Evolutionary conservation across 2,113 vertebrate species (phyloP).

Genomic region (Petromus typicus): DNA sequence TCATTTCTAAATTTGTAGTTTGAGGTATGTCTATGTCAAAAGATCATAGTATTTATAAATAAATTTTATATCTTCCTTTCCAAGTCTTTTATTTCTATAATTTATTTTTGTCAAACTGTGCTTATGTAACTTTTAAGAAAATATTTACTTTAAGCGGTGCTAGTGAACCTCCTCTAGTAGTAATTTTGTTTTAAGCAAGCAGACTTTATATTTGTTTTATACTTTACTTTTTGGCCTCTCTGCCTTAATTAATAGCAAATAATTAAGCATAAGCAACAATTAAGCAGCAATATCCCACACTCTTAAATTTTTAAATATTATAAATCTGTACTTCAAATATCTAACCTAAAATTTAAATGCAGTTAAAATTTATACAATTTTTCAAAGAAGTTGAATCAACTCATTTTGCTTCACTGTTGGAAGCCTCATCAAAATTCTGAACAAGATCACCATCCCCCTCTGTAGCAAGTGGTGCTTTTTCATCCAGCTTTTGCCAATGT

Average conservation of each 20-base stretch:
- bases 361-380: conserved; percentile 82
- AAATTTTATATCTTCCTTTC: conserved; percentile 12
- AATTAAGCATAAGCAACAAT: conserved; percentile 81
- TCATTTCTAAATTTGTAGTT: conserved; percentile 33
- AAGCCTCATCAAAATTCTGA: conserved; percentile 95
- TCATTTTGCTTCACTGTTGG: conserved; percentile 92
- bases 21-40: background rate
- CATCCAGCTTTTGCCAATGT: conserved; percentile 93
- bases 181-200: conserved; percentile 9
- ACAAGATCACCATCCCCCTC: conserved; percentile 93
- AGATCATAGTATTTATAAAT: background rate
- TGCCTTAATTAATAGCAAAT: conserved; percentile 85
- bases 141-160: background rate
- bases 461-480: conserved; percentile 92
- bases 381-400: conserved; percentile 77
- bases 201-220: conserved; percentile 86
- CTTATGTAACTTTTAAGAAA: background rate
- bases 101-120: background rate
- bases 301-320: conserved; percentile 78
- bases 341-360: conserved; percentile 81
- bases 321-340: conserved; percentile 79
- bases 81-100: background rate
- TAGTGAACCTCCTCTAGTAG: background rate
- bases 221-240: conserved; percentile 88
- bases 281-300: conserved; percentile 82